Percentiles rank a stretch among this genome's conserved stretches.
phyloP scores from a whole-genome alignment of 2,888 invertebrate species.

The Drosophila yooni region DNA sequence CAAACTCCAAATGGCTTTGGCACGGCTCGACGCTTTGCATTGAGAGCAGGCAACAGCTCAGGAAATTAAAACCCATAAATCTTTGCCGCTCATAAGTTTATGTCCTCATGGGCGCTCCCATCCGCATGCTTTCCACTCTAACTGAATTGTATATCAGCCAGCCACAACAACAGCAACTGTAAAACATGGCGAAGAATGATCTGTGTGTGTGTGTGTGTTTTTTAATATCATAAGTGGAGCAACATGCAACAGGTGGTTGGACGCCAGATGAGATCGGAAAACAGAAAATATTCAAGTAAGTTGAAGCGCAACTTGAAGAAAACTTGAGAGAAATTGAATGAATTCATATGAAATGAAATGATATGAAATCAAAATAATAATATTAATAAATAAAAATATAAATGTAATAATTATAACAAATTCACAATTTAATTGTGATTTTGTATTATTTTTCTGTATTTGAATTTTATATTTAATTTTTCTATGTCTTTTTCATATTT shows the following conservation, averaged over 20 bases:
- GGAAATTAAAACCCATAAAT: constrained; percentile 85
- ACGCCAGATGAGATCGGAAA: constrained; percentile 30
- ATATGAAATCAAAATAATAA: not conserved
- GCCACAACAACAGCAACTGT: constrained; percentile 19
- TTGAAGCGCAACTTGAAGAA: not conserved
- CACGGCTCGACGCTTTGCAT: constrained; percentile 47
- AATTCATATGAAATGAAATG: not conserved
- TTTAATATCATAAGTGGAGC: constrained; percentile 71
- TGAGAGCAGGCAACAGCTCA: constrained; percentile 57
- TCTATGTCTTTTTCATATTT: not conserved
- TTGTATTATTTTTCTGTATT: too few relatives aligned
- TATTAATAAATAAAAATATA: too few relatives aligned
- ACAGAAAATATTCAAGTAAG: constrained; percentile 30
- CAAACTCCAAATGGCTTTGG: constrained; percentile 44
- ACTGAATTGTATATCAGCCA: constrained; percentile 44
- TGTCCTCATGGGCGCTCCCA: constrained; percentile 34
- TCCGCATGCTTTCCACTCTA: constrained; percentile 46
- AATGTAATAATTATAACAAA: not conserved
- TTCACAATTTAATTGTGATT: not conserved
- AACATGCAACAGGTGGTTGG: constrained; percentile 59
- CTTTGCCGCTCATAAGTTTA: constrained; percentile 68
- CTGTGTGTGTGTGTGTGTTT: constrained; percentile 24
- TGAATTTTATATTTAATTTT: too few relatives aligned
- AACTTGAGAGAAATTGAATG: not conserved
- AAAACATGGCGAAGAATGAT: not conserved